Conservation (phyloP, 2,797 vertebrate species). For the Leptodactylus fallax region DNA sequence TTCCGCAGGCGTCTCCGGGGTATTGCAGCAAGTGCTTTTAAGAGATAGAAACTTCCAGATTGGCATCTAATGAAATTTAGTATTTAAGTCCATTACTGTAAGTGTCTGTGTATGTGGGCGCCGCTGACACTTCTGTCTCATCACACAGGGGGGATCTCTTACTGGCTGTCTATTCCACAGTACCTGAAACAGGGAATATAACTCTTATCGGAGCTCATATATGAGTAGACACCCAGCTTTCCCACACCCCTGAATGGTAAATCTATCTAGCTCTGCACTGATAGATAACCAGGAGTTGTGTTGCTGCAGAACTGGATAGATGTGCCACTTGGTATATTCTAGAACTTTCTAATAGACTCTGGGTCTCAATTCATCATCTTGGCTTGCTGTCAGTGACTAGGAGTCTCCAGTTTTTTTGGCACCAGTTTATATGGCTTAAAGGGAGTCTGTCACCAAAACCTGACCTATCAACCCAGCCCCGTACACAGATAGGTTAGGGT, state of each 20-base stretch:
- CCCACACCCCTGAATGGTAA: not conserved
- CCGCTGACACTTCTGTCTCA: not conserved
- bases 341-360: not conserved
- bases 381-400: too few relatives aligned
- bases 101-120: not conserved
- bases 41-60: not conserved
- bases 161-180: not conserved
- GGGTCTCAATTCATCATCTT: too few relatives aligned
- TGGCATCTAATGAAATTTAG: constrained; percentile 47
- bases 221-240: not conserved
- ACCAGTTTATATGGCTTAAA: too few relatives aligned
- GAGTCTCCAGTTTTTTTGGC: too few relatives aligned
- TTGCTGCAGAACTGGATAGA: too few relatives aligned
- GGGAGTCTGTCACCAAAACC: too few relatives aligned
- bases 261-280: too few relatives aligned
- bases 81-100: constrained; percentile 41
- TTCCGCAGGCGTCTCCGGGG: not conserved
- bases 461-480: too few relatives aligned
- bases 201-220: not conserved
- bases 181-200: not conserved
- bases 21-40: not conserved
- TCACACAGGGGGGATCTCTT: not conserved
- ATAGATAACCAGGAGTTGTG: too few relatives aligned
- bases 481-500: too few relatives aligned
- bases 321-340: not conserved